A percentile compares a stretch with the other conserved stretches of the same genome.
Conservation (phyloP, 2,888 invertebrate species). For the Corbicula japonica region DNA sequence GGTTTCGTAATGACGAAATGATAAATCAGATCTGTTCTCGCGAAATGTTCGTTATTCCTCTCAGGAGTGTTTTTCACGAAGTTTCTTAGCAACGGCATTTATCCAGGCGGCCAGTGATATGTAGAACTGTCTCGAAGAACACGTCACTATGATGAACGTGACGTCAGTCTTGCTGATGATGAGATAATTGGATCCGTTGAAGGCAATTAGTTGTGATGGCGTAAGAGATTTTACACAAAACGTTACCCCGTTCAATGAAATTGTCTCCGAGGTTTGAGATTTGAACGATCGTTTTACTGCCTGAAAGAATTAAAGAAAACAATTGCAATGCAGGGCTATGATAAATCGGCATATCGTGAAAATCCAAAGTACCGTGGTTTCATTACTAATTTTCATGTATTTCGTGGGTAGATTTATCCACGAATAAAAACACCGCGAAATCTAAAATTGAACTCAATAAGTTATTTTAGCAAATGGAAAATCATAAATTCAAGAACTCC, state of each 20-base stretch:
- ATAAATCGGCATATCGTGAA: neutral
- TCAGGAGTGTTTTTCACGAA: conserved; percentile 37
- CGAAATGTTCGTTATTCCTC: conserved; percentile 9
- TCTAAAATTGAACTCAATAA: too few relatives aligned
- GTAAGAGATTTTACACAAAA: conserved; percentile 49
- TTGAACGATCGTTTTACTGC: conserved; percentile 6
- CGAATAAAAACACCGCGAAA: too few relatives aligned
- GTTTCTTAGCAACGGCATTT: conserved; percentile 40
- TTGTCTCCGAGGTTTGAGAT: conserved; percentile 6
- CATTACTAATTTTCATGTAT: too few relatives aligned
- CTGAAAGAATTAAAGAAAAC: conserved; percentile 32
- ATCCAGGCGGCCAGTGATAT: conserved; percentile 44
- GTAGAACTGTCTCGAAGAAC: conserved; percentile 37
- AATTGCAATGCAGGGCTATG: neutral
- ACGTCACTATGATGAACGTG: conserved; percentile 47
- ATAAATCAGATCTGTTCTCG: too few relatives aligned
- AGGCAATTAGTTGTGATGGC: conserved; percentile 40
- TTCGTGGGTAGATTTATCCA: too few relatives aligned
- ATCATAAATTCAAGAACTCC: too few relatives aligned
- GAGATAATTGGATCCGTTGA: conserved; percentile 53
- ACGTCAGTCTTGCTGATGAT: conserved; percentile 46
- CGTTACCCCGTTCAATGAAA: conserved; percentile 39
- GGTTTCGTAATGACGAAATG: too few relatives aligned
- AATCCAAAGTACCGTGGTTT: too few relatives aligned
- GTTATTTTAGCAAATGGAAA: too few relatives aligned